These are phyloP conservation scores for Platycheirus rosarum DNA, from an alignment of 2,888 invertebrate genomes.

Conservation along the genomic window DNA sequence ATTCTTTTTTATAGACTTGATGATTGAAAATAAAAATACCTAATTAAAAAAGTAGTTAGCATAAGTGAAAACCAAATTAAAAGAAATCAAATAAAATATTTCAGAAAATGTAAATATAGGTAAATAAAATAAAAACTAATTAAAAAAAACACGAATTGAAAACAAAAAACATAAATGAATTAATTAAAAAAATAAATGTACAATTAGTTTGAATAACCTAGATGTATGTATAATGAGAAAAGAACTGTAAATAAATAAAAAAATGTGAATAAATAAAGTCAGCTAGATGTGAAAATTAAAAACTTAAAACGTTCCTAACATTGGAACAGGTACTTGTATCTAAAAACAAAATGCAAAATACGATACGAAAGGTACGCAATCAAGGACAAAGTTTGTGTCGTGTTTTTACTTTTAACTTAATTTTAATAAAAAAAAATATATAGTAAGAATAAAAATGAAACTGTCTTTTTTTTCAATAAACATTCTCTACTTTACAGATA, in stretches of 20 bases:
- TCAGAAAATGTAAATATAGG: slow-evolving; percentile 5
- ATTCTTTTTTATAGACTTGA: slow-evolving; percentile 19
- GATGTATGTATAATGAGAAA: not conserved
- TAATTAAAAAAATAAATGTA: not conserved
- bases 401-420: too few relatives aligned
- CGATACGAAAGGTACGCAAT: slow-evolving; percentile 7
- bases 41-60: slow-evolving; percentile 7
- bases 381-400: not conserved
- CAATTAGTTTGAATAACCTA: not conserved
- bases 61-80: not conserved
- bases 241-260: slow-evolving; percentile 8
- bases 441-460: too few relatives aligned
- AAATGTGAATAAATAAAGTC: slow-evolving; percentile 9
- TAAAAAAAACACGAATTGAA: not conserved
- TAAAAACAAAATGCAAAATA: not conserved
- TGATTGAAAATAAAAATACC: slow-evolving; percentile 9
- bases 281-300: slow-evolving; percentile 14
- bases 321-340: not conserved
- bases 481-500: too few relatives aligned
- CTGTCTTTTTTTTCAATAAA: too few relatives aligned
- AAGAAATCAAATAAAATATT: not conserved
- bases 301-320: not conserved
- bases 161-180: not conserved
- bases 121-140: not conserved
- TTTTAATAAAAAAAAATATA: too few relatives aligned